Conservation (phyloP, 2,797 vertebrate species). For the Notolepis coatsorum region DNA sequence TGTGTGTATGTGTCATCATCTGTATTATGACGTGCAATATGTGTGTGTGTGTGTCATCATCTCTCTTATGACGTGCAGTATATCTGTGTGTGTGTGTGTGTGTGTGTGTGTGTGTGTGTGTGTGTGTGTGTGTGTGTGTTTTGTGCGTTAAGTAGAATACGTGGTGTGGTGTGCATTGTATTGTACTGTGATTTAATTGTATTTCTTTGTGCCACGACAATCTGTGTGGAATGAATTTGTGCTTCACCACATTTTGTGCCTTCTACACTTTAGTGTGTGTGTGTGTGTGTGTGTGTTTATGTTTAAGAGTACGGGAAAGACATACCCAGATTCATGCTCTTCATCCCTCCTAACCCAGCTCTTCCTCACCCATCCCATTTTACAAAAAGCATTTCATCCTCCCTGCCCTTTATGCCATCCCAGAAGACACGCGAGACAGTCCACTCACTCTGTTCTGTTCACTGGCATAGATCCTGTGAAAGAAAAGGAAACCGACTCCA, state of each 20-base stretch:
- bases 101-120: conserved; percentile 24
- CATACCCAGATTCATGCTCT: conserved; percentile 61
- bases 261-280: conserved; percentile 47
- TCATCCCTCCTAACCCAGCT: conserved; percentile 46
- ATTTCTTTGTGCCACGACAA: conserved; percentile 33
- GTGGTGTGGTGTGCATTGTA: conserved; percentile 47
- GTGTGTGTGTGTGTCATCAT: conserved; percentile 24
- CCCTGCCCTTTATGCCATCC: background rate
- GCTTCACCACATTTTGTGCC: conserved; percentile 60
- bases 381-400: conserved; percentile 37
- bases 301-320: conserved; percentile 65
- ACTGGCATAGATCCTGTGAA: conserved; percentile 4
- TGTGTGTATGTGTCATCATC: conserved; percentile 12
- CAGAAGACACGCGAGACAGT: conserved; percentile 7
- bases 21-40: conserved; percentile 18
- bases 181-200: conserved; percentile 12
- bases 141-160: conserved; percentile 29
- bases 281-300: conserved; percentile 32
- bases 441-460: conserved; percentile 14
- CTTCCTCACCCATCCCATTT: conserved; percentile 58
- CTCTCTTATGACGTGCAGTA: background rate
- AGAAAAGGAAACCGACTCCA: background rate
- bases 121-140: conserved; percentile 35
- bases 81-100: conserved; percentile 23
- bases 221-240: conserved; percentile 49